Conservation (phyloP, 2,888 invertebrate genomes). For the Synergus laeviventris region DNA sequence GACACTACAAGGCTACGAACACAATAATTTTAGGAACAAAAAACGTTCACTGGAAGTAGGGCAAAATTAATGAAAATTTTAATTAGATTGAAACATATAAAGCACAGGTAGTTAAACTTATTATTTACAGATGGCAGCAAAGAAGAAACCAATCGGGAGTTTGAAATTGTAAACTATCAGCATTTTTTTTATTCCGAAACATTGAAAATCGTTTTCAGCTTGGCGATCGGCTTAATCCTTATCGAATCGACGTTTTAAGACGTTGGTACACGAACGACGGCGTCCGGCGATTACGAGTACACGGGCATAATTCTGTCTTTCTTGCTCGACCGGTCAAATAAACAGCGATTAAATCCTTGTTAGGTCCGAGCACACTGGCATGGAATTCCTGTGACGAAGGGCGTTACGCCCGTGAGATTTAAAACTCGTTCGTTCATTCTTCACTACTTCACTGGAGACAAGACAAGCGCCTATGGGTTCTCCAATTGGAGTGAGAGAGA, state of each 20-base stretch:
- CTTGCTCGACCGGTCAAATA: constrained; percentile 49
- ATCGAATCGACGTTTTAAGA: constrained; percentile 39
- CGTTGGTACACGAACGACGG: constrained; percentile 38
- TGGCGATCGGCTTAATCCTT: constrained; percentile 34
- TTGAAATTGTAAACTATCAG: constrained; percentile 35
- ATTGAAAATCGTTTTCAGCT: constrained; percentile 37
- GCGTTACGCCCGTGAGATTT: constrained; percentile 53
- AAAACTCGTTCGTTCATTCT: constrained; percentile 48
- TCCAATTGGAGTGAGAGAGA: constrained; percentile 16
- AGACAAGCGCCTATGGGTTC: constrained; percentile 2
- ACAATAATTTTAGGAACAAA: no score
- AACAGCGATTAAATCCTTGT: constrained; percentile 60
- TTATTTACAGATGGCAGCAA: constrained; percentile 15
- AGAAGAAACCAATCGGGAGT: constrained; percentile 23
- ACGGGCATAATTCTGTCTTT: constrained; percentile 36
- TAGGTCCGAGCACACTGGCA: constrained; percentile 50
- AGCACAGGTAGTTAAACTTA: neutral
- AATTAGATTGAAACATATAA: no score
- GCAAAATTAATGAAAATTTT: no score
- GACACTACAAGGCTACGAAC: no score
- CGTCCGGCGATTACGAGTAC: constrained; percentile 27
- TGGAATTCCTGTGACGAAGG: constrained; percentile 53
- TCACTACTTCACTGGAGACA: neutral
- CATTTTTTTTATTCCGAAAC: constrained; percentile 34
- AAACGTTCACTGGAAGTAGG: no score